Conservation (phyloP, 2,888 invertebrate species). For the Augiades crinisus region DNA sequence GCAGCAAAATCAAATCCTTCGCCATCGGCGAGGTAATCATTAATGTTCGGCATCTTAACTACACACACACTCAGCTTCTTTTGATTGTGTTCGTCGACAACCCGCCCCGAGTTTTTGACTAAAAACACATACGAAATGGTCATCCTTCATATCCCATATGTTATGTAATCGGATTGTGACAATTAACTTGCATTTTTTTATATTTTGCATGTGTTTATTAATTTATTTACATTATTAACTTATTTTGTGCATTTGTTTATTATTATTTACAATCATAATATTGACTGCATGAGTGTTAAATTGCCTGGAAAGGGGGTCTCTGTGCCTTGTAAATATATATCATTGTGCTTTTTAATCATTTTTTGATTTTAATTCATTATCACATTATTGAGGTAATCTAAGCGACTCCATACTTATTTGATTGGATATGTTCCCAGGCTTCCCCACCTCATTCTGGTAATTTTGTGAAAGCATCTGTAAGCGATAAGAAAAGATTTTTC, state of each 20-base stretch:
- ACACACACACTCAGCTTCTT: constrained; percentile 71
- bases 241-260: constrained; percentile 51
- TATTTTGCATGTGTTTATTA: constrained; percentile 72
- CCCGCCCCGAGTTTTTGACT: constrained; percentile 56
- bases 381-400: constrained; percentile 24
- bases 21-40: constrained; percentile 81
- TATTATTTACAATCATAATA: constrained; percentile 43
- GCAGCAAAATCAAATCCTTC: constrained; percentile 79
- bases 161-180: constrained; percentile 52
- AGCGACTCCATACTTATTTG: constrained; percentile 2
- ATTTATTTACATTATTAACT: constrained; percentile 53
- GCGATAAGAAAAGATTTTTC: constrained; percentile 96
- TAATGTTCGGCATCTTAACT: constrained; percentile 69
- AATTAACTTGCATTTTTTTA: constrained; percentile 71
- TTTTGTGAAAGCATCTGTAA: constrained; percentile 92
- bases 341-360: constrained; percentile 63
- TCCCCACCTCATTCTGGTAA: constrained; percentile 87
- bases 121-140: constrained; percentile 54
- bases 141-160: constrained; percentile 62
- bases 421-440: constrained; percentile 55
- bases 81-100: constrained; percentile 79
- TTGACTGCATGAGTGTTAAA: constrained; percentile 75
- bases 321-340: constrained; percentile 69
- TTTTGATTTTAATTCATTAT: constrained; percentile 37
- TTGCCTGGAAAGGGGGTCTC: constrained; percentile 64